Conservation (phyloP, 64 coral and sea anemone species). For the Astreopora myriophthalma region DNA sequence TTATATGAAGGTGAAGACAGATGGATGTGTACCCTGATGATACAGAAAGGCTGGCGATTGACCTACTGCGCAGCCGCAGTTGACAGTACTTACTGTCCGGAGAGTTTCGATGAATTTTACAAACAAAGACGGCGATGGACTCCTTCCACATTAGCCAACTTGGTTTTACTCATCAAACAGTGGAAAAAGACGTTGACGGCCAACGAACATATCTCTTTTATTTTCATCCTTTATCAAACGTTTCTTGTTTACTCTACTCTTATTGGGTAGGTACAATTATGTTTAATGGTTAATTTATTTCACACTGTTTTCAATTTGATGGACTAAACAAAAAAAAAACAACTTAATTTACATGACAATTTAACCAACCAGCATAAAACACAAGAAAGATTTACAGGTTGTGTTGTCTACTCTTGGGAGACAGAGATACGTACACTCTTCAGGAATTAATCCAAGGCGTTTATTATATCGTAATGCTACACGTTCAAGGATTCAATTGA, state of each 20-base stretch:
- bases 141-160: constrained; percentile 88
- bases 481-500: no score
- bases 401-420: no score
- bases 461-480: no score
- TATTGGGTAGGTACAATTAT: constrained; percentile 69
- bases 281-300: neutral
- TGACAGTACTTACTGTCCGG: constrained; percentile 89
- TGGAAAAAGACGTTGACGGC: constrained; percentile 44
- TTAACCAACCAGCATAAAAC: no score
- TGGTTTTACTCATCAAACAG: constrained; percentile 75
- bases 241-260: constrained; percentile 76
- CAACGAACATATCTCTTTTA: constrained; percentile 74
- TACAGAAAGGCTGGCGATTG: constrained; percentile 86
- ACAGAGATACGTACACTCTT: no score
- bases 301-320: no score
- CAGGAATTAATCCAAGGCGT: no score
- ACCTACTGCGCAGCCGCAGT: constrained; percentile 94
- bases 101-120: constrained; percentile 92
- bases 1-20: constrained; percentile 88
- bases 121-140: constrained; percentile 97
- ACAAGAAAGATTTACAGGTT: no score
- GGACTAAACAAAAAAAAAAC: no score
- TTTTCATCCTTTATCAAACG: constrained; percentile 77
- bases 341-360: no score
- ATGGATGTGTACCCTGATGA: constrained; percentile 93